phyloP scores from a whole-genome alignment of 2,888 invertebrate genomes.

The Drosophila peninsularis region DNA sequence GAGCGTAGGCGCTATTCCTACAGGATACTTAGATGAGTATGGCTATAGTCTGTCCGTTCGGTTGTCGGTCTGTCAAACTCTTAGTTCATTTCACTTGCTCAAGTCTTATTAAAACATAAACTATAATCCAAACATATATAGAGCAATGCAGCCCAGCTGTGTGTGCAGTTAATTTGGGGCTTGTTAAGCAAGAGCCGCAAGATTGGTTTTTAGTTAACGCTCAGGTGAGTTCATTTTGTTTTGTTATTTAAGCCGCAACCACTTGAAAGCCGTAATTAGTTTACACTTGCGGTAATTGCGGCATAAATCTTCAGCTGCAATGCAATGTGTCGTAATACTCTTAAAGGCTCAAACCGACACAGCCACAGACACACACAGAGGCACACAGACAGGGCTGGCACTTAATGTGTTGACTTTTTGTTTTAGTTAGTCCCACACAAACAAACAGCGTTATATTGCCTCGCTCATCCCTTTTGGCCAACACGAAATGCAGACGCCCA shows the following conservation, averaged over 20 bases:
- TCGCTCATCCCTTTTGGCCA: slow-evolving; percentile 56
- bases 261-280: slow-evolving; percentile 78
- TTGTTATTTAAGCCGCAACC: slow-evolving; percentile 51
- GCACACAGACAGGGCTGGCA: slow-evolving; percentile 8
- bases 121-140: slow-evolving; percentile 14
- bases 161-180: slow-evolving; percentile 3
- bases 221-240: slow-evolving; percentile 44
- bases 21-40: too few relatives aligned
- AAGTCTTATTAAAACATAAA: slow-evolving; percentile 1
- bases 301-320: slow-evolving; percentile 75
- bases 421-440: slow-evolving; percentile 28
- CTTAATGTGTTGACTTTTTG: slow-evolving; percentile 41
- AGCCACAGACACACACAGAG: slow-evolving; percentile 23
- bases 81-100: too few relatives aligned
- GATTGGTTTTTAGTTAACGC: slow-evolving; percentile 48
- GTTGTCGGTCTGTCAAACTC: too few relatives aligned
- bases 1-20: too few relatives aligned
- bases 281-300: slow-evolving; percentile 80
- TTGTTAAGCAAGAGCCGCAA: slow-evolving; percentile 25
- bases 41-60: too few relatives aligned
- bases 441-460: slow-evolving; percentile 50
- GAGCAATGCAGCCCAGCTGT: background rate
- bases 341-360: slow-evolving; percentile 39
- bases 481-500: slow-evolving; percentile 16
- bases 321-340: slow-evolving; percentile 71